phyloP scores from a whole-genome alignment of 2,888 invertebrate species.

The Stenotaenia linearis region DNA sequence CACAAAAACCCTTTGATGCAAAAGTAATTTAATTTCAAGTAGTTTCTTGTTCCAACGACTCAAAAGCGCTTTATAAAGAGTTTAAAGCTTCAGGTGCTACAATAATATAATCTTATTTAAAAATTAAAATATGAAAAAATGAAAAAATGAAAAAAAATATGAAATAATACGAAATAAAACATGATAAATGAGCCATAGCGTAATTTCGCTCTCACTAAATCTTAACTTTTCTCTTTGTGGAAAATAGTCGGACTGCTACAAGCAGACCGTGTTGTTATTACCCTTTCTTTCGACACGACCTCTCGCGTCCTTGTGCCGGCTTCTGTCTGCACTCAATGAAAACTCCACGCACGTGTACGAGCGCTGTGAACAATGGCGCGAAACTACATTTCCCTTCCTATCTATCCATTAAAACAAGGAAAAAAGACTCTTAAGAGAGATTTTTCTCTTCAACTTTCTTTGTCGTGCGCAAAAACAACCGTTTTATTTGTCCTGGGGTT shows the following conservation, averaged over 20 bases:
- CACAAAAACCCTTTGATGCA: neutral
- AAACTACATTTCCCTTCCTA: neutral
- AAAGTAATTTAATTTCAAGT: neutral
- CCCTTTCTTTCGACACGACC: neutral
- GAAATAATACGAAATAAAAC: no score
- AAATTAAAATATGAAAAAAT: no score
- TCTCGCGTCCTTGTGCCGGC: neutral
- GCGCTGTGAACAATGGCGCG: neutral
- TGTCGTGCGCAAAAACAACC: neutral
- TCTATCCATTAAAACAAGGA: neutral
- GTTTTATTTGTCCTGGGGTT: neutral
- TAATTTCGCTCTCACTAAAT: neutral
- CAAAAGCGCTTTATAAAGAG: no score
- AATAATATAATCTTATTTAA: no score
- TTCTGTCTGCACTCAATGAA: neutral
- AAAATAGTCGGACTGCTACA: neutral
- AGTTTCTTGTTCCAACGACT: no score
- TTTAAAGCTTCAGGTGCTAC: no score
- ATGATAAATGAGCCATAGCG: no score
- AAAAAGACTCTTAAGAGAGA: neutral
- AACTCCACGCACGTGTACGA: neutral
- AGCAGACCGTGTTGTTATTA: neutral
- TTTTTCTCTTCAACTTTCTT: neutral
- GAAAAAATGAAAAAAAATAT: no score
- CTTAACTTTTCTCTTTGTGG: neutral